These are phyloP conservation scores for Oncopodura yosiiana DNA, from an alignment of 1,140 invertebrate species.

Conservation along the genomic window DNA sequence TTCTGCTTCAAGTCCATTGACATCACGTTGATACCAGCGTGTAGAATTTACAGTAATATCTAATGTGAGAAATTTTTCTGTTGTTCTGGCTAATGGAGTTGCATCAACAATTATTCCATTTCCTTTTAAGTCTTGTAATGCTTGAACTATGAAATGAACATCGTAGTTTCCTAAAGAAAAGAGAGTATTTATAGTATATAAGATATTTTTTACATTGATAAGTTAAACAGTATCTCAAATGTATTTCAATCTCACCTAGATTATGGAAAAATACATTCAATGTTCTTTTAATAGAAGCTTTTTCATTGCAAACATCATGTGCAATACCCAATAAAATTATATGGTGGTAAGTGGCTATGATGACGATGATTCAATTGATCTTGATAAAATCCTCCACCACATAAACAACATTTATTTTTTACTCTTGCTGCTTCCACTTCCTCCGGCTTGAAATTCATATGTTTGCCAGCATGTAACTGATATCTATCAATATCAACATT, in stretches of 20 bases:
- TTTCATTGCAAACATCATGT: slow-evolving; percentile 5
- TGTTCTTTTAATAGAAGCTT: background rate
- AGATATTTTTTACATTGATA: too few relatives aligned
- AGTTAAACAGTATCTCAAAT: too few relatives aligned
- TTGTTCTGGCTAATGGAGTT: background rate
- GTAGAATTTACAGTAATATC: too few relatives aligned
- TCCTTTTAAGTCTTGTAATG: background rate
- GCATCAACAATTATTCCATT: background rate
- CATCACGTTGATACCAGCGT: too few relatives aligned
- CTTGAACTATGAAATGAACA: background rate
- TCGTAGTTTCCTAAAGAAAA: slow-evolving; percentile 9
- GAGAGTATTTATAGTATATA: background rate
- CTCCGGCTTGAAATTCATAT: slow-evolving; percentile 3
- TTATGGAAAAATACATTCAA: background rate
- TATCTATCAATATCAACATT: background rate
- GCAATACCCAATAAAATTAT: slow-evolving; percentile 1
- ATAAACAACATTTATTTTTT: background rate
- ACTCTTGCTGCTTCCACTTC: background rate
- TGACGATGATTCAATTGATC: too few relatives aligned
- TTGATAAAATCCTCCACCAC: too few relatives aligned
- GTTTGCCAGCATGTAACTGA: background rate
- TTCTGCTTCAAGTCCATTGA: too few relatives aligned
- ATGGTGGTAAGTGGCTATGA: background rate
- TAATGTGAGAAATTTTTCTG: too few relatives aligned
- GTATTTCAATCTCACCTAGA: too few relatives aligned